These are phyloP conservation scores for Takifugu rubripes DNA, from an alignment of 2,797 vertebrate genomes.

Conservation along the genomic window DNA sequence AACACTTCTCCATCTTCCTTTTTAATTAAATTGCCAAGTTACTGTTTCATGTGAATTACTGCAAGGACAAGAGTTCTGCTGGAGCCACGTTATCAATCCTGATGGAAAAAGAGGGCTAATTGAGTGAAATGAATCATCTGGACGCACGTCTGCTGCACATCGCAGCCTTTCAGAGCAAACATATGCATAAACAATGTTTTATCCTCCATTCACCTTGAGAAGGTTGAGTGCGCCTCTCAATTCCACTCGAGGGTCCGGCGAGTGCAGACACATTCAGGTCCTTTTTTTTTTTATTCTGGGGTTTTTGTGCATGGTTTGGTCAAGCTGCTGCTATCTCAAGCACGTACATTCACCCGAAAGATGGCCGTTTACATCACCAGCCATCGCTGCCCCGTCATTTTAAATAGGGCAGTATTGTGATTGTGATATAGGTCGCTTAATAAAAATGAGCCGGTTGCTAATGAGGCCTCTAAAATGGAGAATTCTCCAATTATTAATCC, in stretches of 20 bases:
- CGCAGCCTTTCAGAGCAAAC: constrained; percentile 24
- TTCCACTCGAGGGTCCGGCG: constrained; percentile 6
- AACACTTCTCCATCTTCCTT: constrained; percentile 46
- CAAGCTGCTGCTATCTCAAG: no score
- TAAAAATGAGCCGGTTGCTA: no score
- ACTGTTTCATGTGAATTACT: constrained; percentile 42
- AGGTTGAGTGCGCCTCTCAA: constrained; percentile 22
- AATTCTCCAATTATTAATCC: no score
- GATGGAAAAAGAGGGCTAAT: constrained; percentile 36
- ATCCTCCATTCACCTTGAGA: constrained; percentile 31
- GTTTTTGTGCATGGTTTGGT: no score
- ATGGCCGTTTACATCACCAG: no score
- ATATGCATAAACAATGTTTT: constrained; percentile 25
- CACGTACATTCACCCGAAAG: no score
- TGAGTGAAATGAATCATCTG: constrained; percentile 45
- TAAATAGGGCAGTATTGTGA: no score
- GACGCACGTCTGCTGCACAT: constrained; percentile 19
- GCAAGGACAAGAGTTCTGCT: constrained; percentile 23
- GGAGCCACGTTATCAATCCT: constrained; percentile 20
- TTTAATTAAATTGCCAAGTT: constrained; percentile 55
- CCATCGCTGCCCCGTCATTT: no score
- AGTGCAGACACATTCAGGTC: no score
- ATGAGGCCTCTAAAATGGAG: no score
- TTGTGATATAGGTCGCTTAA: no score
- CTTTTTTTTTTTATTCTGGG: no score